phyloP scores from a whole-genome alignment of 2,797 vertebrate species.

The Sebastiscus tertius region DNA sequence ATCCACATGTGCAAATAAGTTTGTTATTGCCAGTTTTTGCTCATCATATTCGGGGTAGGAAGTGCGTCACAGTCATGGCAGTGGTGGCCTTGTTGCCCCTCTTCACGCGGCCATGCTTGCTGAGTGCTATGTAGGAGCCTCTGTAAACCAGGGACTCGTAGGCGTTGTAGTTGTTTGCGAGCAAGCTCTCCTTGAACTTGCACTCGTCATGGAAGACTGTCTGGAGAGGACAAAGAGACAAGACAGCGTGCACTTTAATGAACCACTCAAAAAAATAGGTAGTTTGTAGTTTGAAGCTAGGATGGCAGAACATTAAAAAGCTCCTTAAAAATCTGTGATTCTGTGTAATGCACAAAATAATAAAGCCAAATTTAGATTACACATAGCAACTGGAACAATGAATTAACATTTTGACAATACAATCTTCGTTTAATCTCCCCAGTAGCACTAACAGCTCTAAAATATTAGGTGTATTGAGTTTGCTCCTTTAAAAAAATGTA shows the following conservation, averaged over 20 bases:
- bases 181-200: conserved; percentile 94
- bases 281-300: not conserved
- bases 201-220: conserved; percentile 94
- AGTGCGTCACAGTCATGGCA: conserved; percentile 95
- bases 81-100: conserved; percentile 92
- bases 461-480: not conserved
- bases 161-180: conserved; percentile 97
- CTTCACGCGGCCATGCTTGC: conserved; percentile 93
- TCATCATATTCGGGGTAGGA: conserved; percentile 93
- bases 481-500: not conserved
- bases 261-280: not conserved
- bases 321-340: not conserved
- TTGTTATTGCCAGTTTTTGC: conserved; percentile 80
- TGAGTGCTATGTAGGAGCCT: conserved; percentile 93
- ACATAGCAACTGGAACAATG: not conserved
- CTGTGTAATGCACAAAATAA: not conserved
- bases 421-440: not conserved
- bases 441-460: not conserved
- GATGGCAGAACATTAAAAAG: not conserved
- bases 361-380: conserved; percentile 19
- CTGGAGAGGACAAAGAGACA: conserved; percentile 76
- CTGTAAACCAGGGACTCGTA: conserved; percentile 90
- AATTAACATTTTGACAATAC: not conserved
- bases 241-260: not conserved
- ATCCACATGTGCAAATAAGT: conserved; percentile 90